Conservation (phyloP, 2,113 vertebrate genomes). For the Taxidea taxus region DNA sequence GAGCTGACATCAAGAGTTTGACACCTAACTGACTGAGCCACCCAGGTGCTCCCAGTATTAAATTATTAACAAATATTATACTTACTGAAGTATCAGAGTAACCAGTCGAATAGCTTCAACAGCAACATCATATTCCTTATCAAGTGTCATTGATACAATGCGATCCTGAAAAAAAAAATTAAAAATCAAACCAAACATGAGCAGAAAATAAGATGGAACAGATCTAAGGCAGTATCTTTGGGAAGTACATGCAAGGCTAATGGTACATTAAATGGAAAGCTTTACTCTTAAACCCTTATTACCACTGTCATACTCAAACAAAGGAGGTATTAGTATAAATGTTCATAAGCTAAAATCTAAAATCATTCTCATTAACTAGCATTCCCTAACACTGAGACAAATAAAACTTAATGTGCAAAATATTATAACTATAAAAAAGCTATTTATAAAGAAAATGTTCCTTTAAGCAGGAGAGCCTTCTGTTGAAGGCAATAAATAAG, state of each 20-base stretch:
- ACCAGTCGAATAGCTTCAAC: conserved; percentile 99
- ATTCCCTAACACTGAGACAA: background rate
- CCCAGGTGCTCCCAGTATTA: background rate
- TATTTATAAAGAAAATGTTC: background rate
- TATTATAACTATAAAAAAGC: conserved; percentile 9
- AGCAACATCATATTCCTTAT: conserved; percentile 99
- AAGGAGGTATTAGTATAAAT: background rate
- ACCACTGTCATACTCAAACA: background rate
- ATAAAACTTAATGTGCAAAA: background rate
- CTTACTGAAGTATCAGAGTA: conserved; percentile 98
- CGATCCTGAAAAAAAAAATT: conserved; percentile 88
- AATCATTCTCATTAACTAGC: background rate
- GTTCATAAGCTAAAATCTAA: conserved; percentile 31
- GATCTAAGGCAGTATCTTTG: background rate
- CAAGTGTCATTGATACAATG: conserved; percentile 99
- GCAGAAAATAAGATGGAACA: background rate
- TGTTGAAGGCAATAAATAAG: background rate
- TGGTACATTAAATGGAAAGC: background rate
- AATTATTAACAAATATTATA: conserved; percentile 66
- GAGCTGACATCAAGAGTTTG: background rate
- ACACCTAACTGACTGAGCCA: background rate
- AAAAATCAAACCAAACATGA: conserved; percentile 22
- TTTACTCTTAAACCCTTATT: background rate
- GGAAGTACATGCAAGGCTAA: background rate
- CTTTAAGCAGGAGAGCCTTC: conserved; percentile 7